These are phyloP conservation scores for Lepetodrilus schrolli DNA, from an alignment of 2,888 invertebrate species.

Conservation along the genomic window DNA sequence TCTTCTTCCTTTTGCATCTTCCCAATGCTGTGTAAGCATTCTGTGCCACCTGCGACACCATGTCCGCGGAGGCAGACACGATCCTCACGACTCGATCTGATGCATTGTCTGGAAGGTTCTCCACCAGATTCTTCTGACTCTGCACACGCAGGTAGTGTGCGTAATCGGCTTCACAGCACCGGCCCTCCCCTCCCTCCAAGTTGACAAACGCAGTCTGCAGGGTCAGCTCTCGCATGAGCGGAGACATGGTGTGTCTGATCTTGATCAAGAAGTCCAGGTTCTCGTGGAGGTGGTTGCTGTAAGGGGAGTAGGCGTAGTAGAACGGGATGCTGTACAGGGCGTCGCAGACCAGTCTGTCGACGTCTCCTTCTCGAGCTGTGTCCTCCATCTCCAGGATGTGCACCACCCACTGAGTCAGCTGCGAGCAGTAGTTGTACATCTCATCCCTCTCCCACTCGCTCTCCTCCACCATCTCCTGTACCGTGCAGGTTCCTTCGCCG, in stretches of 20 bases:
- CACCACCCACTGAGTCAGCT: conserved; percentile 39
- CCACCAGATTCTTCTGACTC: not conserved
- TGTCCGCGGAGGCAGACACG: not conserved
- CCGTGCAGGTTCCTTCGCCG: too few species aligned
- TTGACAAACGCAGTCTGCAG: conserved; percentile 40
- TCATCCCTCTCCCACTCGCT: conserved; percentile 11
- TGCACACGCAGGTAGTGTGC: not conserved
- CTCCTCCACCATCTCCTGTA: not conserved
- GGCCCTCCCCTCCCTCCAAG: conserved; percentile 31
- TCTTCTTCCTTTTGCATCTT: not conserved
- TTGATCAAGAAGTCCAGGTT: conserved; percentile 38
- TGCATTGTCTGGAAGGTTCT: not conserved
- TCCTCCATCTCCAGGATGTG: conserved; percentile 37
- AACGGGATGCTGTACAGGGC: conserved; percentile 31
- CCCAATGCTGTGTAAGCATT: not conserved
- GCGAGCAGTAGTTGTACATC: conserved; percentile 26
- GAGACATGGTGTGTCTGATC: conserved; percentile 29
- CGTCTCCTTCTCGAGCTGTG: conserved; percentile 42
- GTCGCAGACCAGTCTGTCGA: conserved; percentile 31
- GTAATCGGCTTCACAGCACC: not conserved
- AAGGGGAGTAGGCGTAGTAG: conserved; percentile 35
- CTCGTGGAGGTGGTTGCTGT: conserved; percentile 37
- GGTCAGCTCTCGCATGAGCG: conserved; percentile 32
- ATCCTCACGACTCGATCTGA: not conserved
- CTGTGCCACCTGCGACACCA: not conserved